Evolutionary conservation across 1,140 invertebrate species (phyloP), one percentile per base, ranked within the genome.

Genomic region (Ephestia elutella): DNA sequence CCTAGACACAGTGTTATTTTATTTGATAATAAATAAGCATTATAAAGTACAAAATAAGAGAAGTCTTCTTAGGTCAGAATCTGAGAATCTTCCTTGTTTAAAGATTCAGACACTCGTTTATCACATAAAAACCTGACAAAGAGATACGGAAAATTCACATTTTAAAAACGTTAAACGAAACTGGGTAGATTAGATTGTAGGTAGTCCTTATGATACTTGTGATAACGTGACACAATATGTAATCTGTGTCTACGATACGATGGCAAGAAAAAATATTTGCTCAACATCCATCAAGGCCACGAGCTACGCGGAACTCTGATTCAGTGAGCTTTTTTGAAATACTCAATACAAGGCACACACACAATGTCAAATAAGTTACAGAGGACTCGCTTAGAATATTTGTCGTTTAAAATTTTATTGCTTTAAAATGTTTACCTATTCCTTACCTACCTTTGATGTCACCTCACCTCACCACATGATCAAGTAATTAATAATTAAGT

Each of bases 361-460:
- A 11, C 50, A 84, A 84, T 82, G 78, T 84, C 77, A 80, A 80
- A 80, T 75, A 73, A 75, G 73, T 82, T 73, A 83, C 55, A 72
- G 63, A 60, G 80, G 80, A 78, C 82, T 64, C 71, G 75, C 21
- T 53, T 53, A 50, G 0, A 25, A 53, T 25, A 25, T 53, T 53
- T 54, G 48, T 28, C 1, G 8, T 38, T 53, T 59, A 59, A 56
- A 53, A 49, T 48, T 56, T 48, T 58, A 55, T 25, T 48, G n/a
- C n/a, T n/a, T n/a, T n/a, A 56, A 59, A 11, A 5, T 11, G 9
- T 11, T 35, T 35, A 35, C 32, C n/a, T 8, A 28, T 28, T 28
- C 25, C 3, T 28, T 28, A 28, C 3, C 25, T 5, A 28, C 25
- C 25, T 28, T 28, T 28, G 25, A 5, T 5, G 25, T 28, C n/a